Percentiles rank a stretch among this genome's conserved stretches.
Conservation (phyloP, 2,888 invertebrate species). For the Agrenia bidenticulata region DNA sequence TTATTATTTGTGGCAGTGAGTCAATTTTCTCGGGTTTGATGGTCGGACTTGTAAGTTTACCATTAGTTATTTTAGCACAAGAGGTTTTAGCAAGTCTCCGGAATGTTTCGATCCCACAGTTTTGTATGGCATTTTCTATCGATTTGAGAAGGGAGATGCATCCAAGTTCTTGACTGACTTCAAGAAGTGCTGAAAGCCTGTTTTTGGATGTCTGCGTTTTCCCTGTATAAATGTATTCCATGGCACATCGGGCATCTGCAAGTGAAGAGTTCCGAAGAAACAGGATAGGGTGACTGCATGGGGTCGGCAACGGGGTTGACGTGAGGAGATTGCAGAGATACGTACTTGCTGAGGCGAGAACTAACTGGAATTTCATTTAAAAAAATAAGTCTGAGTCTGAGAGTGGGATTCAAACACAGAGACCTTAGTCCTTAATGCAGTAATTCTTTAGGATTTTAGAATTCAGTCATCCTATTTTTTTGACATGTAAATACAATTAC, state of each 20-base stretch:
- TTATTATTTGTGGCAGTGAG: not conserved
- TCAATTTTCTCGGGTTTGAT: constrained; percentile 9
- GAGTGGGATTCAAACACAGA: not conserved
- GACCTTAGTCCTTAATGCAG: not conserved
- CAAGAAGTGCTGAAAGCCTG: constrained; percentile 31
- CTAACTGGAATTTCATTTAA: constrained; percentile 25
- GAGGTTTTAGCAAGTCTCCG: constrained; percentile 18
- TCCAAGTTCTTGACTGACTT: constrained; percentile 35
- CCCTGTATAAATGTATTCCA: constrained; percentile 44
- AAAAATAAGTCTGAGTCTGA: not conserved
- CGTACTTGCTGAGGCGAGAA: constrained; percentile 34
- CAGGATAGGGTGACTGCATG: constrained; percentile 43
- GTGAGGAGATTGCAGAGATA: constrained; percentile 37
- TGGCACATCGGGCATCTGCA: constrained; percentile 28
- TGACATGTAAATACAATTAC: no score
- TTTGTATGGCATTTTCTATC: constrained; percentile 28
- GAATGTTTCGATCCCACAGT: constrained; percentile 38
- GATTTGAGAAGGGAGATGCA: constrained; percentile 29
- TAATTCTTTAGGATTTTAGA: not conserved
- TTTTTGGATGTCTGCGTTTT: constrained; percentile 22
- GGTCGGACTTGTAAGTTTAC: not conserved
- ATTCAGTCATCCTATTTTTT: no score
- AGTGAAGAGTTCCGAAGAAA: constrained; percentile 27
- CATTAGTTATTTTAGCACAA: not conserved
- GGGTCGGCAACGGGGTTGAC: constrained; percentile 34